Evolutionary conservation across 1,140 invertebrate species (phyloP), one percentile per base, ranked within the genome.

Genomic region (Hyles euphorbiae): DNA sequence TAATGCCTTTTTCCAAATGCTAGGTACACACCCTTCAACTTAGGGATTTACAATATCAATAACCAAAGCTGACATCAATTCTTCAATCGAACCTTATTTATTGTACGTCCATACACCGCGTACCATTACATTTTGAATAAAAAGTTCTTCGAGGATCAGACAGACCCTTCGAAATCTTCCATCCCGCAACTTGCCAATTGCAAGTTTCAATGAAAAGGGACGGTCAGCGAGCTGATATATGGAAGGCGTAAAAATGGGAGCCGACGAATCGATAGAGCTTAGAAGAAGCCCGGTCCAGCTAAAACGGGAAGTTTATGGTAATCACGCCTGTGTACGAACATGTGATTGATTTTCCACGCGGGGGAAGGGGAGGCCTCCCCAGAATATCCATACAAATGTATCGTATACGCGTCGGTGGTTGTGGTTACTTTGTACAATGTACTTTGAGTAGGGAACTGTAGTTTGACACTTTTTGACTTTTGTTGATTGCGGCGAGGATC

Each of bases 271-370:
- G 78, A 86, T 84, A 81, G 76, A 76, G 76, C 77, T 83, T 74
- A 81, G 81, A 81, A 77, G 76, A 78, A 77, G 72, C 67, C 71
- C 79, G 80, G 80, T 82, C 70, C 75, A 76, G 74, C 68, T 81
- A 81, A 83, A 86, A 83, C 76, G 81, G 73, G 72, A 80, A 86
- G 77, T 88, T 88, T 88, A 87, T 87, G 85, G 81, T 85, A 88
- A 87, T 88, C 81, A 82, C 75, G 68, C 67, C 55, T 75, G 66
- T 63, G 74, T 74, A 81, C 72, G 75, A 80, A 72, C 70, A 58
- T 65, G 78, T 88, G 85, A 88, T 88, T 88, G 85, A 88, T 88
- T 88, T 81, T 78, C 71, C 69, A 66, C 65, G 72, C 63, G 70
- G 62, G 63, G 65, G 61, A 60, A 52, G 45, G 60, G 50, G 49